Conservation (phyloP, 2,797 vertebrate species). For the Phyllotis vaccarum region DNA sequence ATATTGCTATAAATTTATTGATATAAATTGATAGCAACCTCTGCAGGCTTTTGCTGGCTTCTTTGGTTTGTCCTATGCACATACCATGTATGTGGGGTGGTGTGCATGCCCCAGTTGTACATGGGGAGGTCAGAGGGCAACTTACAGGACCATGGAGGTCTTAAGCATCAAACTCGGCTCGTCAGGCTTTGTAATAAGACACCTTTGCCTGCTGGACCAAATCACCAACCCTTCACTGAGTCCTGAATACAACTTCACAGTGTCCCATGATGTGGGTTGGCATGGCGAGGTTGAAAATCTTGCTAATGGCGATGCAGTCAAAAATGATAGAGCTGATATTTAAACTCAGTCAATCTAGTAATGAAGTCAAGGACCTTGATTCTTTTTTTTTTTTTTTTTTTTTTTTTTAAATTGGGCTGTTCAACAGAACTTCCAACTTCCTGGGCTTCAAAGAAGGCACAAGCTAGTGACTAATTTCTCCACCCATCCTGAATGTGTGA, state of each 20-base stretch:
- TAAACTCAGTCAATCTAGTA: not conserved
- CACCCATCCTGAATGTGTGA: not conserved
- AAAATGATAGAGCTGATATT: not conserved
- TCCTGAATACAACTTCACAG: not conserved
- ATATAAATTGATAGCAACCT: not conserved
- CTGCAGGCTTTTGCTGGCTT: not conserved
- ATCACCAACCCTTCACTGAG: not conserved
- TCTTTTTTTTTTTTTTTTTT: not conserved
- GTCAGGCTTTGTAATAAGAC: not conserved
- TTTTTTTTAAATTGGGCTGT: not conserved
- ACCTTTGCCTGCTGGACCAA: not conserved
- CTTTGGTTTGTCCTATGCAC: not conserved
- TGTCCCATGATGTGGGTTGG: not conserved
- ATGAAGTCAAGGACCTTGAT: not conserved
- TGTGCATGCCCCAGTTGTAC: no score
- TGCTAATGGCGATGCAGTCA: not conserved
- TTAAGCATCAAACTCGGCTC: not conserved
- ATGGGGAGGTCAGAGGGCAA: not conserved
- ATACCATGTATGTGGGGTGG: rapidly evolving
- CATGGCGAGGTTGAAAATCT: not conserved
- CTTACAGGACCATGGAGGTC: not conserved
- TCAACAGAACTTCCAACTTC: not conserved
- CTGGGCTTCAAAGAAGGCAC: not conserved
- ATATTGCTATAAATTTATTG: no score
- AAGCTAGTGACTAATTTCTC: not conserved